These are phyloP conservation scores for Zaprionus inermis DNA, from an alignment of 1,140 invertebrate genomes.

Conservation along the genomic window DNA sequence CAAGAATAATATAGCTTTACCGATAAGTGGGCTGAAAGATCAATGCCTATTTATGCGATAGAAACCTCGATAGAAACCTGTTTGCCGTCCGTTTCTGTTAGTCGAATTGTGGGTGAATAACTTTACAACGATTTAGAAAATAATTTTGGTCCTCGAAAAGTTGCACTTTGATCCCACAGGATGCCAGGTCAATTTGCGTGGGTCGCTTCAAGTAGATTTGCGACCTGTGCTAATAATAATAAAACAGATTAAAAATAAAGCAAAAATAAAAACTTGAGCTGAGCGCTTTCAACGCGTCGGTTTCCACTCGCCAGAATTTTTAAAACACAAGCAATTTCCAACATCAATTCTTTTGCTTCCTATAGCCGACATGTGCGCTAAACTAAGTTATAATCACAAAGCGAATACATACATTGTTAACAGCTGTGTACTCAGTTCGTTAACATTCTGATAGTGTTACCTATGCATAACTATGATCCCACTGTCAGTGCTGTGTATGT, in stretches of 20 bases:
- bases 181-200: background rate
- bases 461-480: too few relatives aligned
- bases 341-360: too few relatives aligned
- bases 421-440: too few relatives aligned
- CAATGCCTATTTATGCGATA: slow-evolving; percentile 57
- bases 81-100: background rate
- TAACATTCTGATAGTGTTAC: too few relatives aligned
- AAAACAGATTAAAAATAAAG: slow-evolving; percentile 11
- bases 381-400: too few relatives aligned
- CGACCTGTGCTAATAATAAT: background rate
- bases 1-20: slow-evolving; percentile 5
- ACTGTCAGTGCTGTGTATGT: too few relatives aligned
- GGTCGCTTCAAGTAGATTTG: background rate
- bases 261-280: too few relatives aligned
- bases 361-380: too few relatives aligned
- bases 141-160: slow-evolving; percentile 42
- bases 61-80: background rate
- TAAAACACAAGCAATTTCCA: too few relatives aligned
- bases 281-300: too few relatives aligned
- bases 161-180: slow-evolving; percentile 56
- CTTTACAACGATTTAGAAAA: slow-evolving; percentile 40
- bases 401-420: too few relatives aligned
- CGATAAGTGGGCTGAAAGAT: slow-evolving; percentile 66
- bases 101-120: slow-evolving; percentile 71
- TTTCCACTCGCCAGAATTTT: too few relatives aligned